A percentile compares a stretch with the other conserved stretches of the same genome.
These are phyloP conservation scores for Protophormia terraenovae DNA, from an alignment of 2,888 invertebrate species.

Conservation along the genomic window DNA sequence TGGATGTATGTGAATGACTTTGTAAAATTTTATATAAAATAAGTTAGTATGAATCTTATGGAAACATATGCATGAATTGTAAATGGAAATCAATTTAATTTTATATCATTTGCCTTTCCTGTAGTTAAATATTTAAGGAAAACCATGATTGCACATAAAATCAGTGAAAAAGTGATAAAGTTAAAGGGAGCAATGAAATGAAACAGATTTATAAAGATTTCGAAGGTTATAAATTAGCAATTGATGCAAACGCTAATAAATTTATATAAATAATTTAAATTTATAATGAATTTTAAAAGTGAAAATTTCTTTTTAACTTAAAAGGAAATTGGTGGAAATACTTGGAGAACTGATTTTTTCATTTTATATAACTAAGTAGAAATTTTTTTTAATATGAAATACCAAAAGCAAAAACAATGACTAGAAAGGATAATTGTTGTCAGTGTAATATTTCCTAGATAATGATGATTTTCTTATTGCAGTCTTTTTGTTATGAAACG, in stretches of 20 bases:
- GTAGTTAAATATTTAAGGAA: not conserved
- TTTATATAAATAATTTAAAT: not conserved
- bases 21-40: not conserved
- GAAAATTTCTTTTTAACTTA: no score
- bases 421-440: not conserved
- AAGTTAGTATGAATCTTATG: not conserved
- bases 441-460: not conserved
- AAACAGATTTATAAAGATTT: not conserved
- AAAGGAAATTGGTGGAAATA: no score
- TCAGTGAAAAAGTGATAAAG: not conserved
- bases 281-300: no score
- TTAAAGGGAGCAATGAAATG: not conserved
- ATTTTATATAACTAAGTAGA: no score
- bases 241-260: not conserved
- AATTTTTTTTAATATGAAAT: not conserved
- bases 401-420: not conserved
- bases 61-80: conserved; percentile 41
- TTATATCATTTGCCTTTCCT: not conserved
- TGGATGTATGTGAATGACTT: not conserved
- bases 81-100: conserved; percentile 48
- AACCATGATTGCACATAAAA: not conserved
- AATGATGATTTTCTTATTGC: not conserved
- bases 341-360: no score
- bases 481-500: not conserved
- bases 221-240: not conserved